Evolutionary conservation across 2,113 vertebrate genomes (phyloP).

Genomic region (Corydoras maculifer): DNA sequence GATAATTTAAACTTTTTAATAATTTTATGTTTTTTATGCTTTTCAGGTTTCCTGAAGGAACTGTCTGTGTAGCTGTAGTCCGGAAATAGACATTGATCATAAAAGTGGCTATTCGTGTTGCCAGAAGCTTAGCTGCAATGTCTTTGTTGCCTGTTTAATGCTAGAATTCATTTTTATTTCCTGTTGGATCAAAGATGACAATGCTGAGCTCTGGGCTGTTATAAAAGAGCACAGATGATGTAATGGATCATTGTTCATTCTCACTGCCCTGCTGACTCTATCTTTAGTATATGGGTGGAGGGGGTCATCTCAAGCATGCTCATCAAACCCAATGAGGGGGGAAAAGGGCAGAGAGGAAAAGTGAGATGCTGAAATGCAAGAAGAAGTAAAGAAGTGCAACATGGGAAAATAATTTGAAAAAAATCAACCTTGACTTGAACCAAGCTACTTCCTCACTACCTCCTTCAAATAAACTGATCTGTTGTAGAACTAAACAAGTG

Average conservation of each 20-base stretch:
- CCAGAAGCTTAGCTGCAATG: not conserved
- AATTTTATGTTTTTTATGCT: too few species aligned
- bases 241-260: slow-evolving; percentile 16
- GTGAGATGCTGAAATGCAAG: not conserved
- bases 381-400: not conserved
- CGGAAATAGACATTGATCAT: too few species aligned
- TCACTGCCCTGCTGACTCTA: not conserved
- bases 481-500: too few species aligned
- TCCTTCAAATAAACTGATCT: too few species aligned
- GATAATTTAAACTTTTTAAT: too few species aligned
- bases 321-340: not conserved
- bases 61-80: too few species aligned
- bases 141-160: not conserved
- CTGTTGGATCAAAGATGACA: slow-evolving; percentile 8
- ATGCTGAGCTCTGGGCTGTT: not conserved
- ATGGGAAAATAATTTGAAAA: too few species aligned
- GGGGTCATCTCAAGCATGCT: not conserved
- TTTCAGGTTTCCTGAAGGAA: too few species aligned
- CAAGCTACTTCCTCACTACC: too few species aligned
- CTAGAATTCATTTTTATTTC: too few species aligned
- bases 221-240: slow-evolving; percentile 23
- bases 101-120: too few species aligned
- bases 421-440: too few species aligned
- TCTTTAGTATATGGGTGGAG: slow-evolving; percentile 2
- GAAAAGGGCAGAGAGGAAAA: not conserved